Base-by-base conservation (phyloP, 1,140 invertebrate genomes). In the Drosophila varians region DNA sequence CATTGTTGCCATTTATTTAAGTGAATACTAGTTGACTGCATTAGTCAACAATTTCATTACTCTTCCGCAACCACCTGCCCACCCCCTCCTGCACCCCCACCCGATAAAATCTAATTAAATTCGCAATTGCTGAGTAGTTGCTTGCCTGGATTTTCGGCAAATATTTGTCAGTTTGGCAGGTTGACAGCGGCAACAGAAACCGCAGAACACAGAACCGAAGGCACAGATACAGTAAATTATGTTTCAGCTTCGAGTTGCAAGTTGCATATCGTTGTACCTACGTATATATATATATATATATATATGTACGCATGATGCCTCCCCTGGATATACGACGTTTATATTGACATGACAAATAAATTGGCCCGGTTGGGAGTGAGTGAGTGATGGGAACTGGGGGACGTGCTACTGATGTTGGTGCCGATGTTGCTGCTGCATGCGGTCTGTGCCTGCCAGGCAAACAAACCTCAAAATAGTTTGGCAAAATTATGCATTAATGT, bases 301-400 rank as follows among this genome's bases (percentile, higher is more conserved):
- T 36, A 12, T 42, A 25, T 9, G 19, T 48, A 48, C 11, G n/a
- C 16, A 42, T 34, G 9, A 42, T 34, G 9, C 16, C 36, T 38
- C 34, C 48, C 36, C 36, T 54, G 58, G 53, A 74, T 65, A 47
- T 45, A 70, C 47, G 76, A 70, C 69, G 80, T 86, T 86, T 70
- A 84, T 87, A 86, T 86, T 86, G 80, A 86, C 82, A 86, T 86
- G 82, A 86, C 82, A 86, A 86, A 86, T 86, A 86, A 86, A 86
- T 86, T 86, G 82, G 82, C 82, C 77, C 52, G 74, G 56, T 65
- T 34, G 28, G n/a, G 23, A 34, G 9, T 14, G 6, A 21, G 14
- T 19, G 48, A 23, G 49, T 8, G 6, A 11, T 18, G 46, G 21
- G 48, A 62, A 45, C 46, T 11, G 28, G 9, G 9, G 28, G 28